Evolutionary conservation across 2,888 invertebrate genomes (phyloP).

Genomic region (Leptinotarsa peninsularis): DNA sequence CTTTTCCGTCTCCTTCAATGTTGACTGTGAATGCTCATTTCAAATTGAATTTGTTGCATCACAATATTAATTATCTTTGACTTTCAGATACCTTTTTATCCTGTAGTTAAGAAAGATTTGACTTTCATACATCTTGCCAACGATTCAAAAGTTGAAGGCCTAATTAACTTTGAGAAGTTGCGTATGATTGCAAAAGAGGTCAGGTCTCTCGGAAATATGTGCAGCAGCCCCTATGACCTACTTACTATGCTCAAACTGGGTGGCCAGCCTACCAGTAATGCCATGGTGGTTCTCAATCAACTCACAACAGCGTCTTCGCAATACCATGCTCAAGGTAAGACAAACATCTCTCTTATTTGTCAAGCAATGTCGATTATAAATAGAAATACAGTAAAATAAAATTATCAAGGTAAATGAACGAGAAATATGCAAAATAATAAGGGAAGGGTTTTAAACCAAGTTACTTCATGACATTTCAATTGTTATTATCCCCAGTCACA

Average conservation of each 20-base stretch:
- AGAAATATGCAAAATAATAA: too few relatives aligned
- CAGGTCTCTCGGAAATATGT: slow-evolving; percentile 90
- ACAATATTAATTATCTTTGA: neutral
- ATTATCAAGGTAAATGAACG: too few relatives aligned
- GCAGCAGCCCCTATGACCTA: slow-evolving; percentile 92
- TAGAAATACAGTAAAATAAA: too few relatives aligned
- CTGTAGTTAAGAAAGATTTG: slow-evolving; percentile 93
- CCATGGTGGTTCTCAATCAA: slow-evolving; percentile 90
- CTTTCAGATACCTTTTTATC: slow-evolving; percentile 84
- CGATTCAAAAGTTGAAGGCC: slow-evolving; percentile 87
- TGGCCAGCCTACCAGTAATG: slow-evolving; percentile 87
- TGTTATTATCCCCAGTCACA: too few relatives aligned
- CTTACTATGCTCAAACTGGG: slow-evolving; percentile 86
- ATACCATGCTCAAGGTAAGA: slow-evolving; percentile 65
- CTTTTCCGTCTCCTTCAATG: neutral
- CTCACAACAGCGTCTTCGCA: slow-evolving; percentile 80
- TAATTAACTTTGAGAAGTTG: slow-evolving; percentile 97
- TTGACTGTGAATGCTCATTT: neutral
- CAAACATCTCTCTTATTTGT: neutral
- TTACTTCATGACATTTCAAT: too few relatives aligned
- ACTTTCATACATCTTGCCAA: slow-evolving; percentile 99
- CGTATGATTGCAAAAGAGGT: slow-evolving; percentile 99
- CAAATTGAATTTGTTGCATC: neutral
- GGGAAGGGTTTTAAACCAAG: too few relatives aligned
- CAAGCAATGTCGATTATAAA: too few relatives aligned